Evolutionary conservation across 2,113 vertebrate species (phyloP).

Genomic region (Pithys albifrons): DNA sequence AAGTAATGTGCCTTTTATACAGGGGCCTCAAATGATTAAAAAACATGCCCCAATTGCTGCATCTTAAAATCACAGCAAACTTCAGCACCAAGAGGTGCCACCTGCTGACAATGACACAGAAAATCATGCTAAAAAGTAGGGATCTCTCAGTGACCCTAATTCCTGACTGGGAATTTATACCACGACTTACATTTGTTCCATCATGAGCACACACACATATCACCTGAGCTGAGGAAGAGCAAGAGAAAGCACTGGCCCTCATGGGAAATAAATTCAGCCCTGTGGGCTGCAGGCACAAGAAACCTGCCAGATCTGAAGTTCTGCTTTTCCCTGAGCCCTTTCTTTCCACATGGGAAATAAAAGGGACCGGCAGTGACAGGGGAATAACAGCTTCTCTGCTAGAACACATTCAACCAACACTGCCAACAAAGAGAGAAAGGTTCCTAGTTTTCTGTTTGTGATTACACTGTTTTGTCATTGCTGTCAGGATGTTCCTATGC

Average conservation of each 20-base stretch:
- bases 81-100: background rate
- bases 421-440: slow-evolving; percentile 36
- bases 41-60: background rate
- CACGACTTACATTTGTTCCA: background rate
- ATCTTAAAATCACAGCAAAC: background rate
- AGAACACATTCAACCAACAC: background rate
- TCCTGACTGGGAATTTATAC: background rate
- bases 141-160: background rate
- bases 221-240: background rate
- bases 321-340: background rate
- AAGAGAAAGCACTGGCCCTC: background rate
- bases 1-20: background rate
- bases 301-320: background rate
- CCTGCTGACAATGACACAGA: background rate
- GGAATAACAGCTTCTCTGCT: slow-evolving; percentile 18
- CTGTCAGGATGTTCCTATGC: slow-evolving; percentile 33
- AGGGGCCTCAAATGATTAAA: background rate
- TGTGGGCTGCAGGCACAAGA: background rate
- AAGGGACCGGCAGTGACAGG: background rate
- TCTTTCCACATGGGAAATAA: background rate
- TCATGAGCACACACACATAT: background rate
- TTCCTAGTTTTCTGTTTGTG: slow-evolving; percentile 48
- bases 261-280: background rate
- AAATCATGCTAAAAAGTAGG: background rate
- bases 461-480: slow-evolving; percentile 55